Conservation (phyloP, 2,888 invertebrate species). For the Drosophila meridionalis region DNA sequence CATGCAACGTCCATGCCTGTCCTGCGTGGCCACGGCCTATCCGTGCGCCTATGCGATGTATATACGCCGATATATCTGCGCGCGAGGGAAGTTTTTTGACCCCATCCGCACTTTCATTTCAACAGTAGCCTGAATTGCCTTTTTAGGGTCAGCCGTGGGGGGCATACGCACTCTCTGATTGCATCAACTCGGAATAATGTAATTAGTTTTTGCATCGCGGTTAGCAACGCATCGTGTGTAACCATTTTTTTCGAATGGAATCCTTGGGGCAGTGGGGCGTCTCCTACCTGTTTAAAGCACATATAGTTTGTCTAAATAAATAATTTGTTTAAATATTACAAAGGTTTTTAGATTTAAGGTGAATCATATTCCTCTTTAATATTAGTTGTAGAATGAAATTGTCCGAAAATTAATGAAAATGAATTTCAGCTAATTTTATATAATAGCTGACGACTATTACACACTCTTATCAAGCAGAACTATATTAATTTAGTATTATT, state of each 20-base stretch:
- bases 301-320: constrained; percentile 12
- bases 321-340: constrained; percentile 8
- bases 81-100: constrained; percentile 11
- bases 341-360: background rate
- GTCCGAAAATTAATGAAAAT: background rate
- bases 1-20: constrained; percentile 62
- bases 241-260: background rate
- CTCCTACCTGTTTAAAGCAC: constrained; percentile 7
- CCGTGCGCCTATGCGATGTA: background rate
- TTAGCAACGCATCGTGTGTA: constrained; percentile 29
- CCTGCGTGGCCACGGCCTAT: constrained; percentile 35
- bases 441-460: no score
- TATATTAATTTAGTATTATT: no score
- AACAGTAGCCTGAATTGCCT: constrained; percentile 66
- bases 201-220: constrained; percentile 77
- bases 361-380: background rate
- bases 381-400: background rate
- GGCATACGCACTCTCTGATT: constrained; percentile 73
- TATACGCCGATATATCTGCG: background rate
- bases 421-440: background rate
- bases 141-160: constrained; percentile 51
- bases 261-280: background rate
- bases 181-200: constrained; percentile 81
- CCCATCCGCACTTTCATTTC: constrained; percentile 65
- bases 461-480: no score